These are phyloP conservation scores for Blera fallax DNA, from an alignment of 2,888 invertebrate species.

Conservation along the genomic window DNA sequence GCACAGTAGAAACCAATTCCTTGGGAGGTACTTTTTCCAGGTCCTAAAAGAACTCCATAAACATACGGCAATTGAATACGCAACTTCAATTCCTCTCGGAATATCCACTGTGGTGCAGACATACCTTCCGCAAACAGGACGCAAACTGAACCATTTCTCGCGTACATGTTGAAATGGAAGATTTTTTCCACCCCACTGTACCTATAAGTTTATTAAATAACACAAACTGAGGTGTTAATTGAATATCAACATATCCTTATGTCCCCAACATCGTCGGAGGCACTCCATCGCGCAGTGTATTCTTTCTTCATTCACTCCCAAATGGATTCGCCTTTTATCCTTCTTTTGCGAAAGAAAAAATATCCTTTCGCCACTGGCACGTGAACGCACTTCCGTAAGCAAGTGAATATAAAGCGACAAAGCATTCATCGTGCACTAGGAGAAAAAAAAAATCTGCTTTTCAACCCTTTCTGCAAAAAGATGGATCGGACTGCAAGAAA, in stretches of 20 bases:
- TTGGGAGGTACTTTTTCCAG: no score
- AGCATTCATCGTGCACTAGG: slow-evolving; percentile 24
- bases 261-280: slow-evolving; percentile 1
- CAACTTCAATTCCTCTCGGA: no score
- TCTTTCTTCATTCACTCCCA: background rate
- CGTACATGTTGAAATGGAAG: background rate
- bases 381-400: slow-evolving; percentile 47
- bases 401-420: slow-evolving; percentile 45
- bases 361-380: slow-evolving; percentile 34
- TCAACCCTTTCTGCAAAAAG: slow-evolving; percentile 8
- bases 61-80: no score
- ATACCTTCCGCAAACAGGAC: no score
- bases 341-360: slow-evolving; percentile 3
- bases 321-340: no score
- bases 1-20: no score
- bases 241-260: slow-evolving; percentile 41
- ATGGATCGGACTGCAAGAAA: slow-evolving; percentile 27
- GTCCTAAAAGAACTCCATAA: no score
- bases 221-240: slow-evolving; percentile 35
- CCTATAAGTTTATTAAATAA: background rate
- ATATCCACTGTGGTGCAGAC: no score
- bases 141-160: no score
- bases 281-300: background rate
- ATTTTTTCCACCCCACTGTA: background rate
- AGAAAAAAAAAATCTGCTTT: background rate